phyloP scores from a whole-genome alignment of 2,113 vertebrate species.

The Progne subis region DNA sequence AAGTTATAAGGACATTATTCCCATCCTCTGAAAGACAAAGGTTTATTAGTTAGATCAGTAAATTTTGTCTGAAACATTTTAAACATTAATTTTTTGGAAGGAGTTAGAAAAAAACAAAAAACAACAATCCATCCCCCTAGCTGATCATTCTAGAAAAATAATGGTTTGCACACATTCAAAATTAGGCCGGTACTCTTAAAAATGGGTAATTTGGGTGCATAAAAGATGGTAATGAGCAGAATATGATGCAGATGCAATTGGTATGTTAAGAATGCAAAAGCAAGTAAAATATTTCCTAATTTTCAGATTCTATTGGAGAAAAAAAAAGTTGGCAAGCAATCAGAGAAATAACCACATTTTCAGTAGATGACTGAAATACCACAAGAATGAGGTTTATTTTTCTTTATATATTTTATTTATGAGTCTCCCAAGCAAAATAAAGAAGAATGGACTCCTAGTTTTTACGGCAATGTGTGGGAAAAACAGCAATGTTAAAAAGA shows the following conservation, averaged over 20 bases:
- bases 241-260: background rate
- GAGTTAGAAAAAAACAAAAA: background rate
- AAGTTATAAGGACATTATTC: background rate
- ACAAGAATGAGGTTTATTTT: too few relatives aligned
- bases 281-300: background rate
- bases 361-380: background rate
- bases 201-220: background rate
- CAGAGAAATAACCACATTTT: background rate
- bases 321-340: background rate
- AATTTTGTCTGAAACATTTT: background rate
- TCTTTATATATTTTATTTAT: background rate
- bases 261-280: background rate
- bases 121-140: rapidly evolving
- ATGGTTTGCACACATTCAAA: background rate
- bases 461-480: background rate
- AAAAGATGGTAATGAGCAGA: background rate
- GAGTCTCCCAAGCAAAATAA: background rate
- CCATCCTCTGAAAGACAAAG: background rate
- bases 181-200: background rate
- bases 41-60: background rate
- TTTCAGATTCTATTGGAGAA: background rate
- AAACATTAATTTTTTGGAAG: background rate
- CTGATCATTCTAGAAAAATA: background rate
- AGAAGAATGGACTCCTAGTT: background rate
- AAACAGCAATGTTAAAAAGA: background rate